phyloP scores from a whole-genome alignment of 2,888 invertebrate species.

The Scaptodrosophila latifasciaeformis region DNA sequence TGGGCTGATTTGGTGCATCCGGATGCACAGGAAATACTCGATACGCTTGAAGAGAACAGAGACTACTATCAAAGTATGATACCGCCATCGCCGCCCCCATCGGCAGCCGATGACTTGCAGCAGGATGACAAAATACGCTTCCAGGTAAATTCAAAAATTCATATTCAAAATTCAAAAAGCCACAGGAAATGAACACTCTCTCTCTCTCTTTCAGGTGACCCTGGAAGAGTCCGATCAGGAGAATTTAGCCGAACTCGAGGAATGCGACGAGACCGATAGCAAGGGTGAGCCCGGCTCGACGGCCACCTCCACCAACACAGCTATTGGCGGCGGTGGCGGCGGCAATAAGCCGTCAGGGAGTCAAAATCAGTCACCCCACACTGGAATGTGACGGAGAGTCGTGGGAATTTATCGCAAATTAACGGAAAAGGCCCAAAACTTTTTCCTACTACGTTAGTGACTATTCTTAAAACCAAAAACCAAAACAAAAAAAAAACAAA shows the following conservation, averaged over 20 bases:
- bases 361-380: conserved; percentile 77
- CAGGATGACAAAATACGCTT: conserved; percentile 84
- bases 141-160: conserved; percentile 77
- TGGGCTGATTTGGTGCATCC: conserved; percentile 99
- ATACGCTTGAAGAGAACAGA: conserved; percentile 98
- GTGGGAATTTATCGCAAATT: conserved; percentile 92
- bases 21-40: conserved; percentile 98
- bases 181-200: too few relatives aligned
- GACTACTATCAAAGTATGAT: conserved; percentile 98
- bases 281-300: conserved; percentile 59
- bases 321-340: conserved; percentile 29
- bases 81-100: conserved; percentile 91
- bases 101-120: conserved; percentile 76
- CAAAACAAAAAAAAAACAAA: conserved; percentile 34
- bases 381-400: conserved; percentile 95
- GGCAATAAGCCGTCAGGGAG: conserved; percentile 74
- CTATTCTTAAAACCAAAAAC: conserved; percentile 45
- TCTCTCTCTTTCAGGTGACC: conserved; percentile 79
- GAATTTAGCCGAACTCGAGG: conserved; percentile 80
- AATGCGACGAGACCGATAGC: conserved; percentile 75
- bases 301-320: conserved; percentile 38
- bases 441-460: conserved; percentile 88
- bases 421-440: conserved; percentile 91
- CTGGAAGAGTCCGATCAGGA: conserved; percentile 82
- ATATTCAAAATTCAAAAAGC: too few relatives aligned